Evolutionary conservation across 2,888 invertebrate species (phyloP), one percentile per base, ranked within the genome.

Genomic region (Polydrusus tereticollis): DNA sequence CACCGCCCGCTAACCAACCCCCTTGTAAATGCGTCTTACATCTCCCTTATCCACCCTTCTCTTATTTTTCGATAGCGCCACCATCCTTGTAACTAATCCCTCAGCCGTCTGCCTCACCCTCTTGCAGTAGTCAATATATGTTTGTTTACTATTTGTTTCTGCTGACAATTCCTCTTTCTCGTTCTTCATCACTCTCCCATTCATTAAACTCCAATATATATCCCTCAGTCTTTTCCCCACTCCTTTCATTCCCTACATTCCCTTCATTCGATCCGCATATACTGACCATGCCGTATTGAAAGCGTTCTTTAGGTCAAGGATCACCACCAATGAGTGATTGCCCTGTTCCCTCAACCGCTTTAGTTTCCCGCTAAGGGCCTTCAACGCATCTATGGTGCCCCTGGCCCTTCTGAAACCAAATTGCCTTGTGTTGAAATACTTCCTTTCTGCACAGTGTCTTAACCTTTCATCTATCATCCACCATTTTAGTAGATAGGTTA

Each of bases 391-490:
- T 7, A 79, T 47, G 0, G 81, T 80, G 5, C 78, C 68, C 55
- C 67, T 74, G 0, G 80, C 78, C 38, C 75, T 77, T 5, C 81
- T 63, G 57, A 82, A 77, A 0, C 77, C 77, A 64, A 45, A 77
- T 43, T 76, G 76, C 2, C 72, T 63, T 0, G 75, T 74, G 16
- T 41, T 71, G 16, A 79, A 64, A 21, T 64, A 67, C 3, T 75
- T 76, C 23, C 58, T 70, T 43, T 73, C 75, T 2, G 79, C 38
- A 21, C 72, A 69, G 43, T 69, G 55, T n/a, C 62, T 43, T 26
- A 83, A 55, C 57, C 81, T 76, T n/a, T 59, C 65, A 38, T 74
- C 75, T 29, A 81, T n/a, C n/a, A n/a, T n/a, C n/a, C n/a, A n/a
- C n/a, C n/a, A n/a, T n/a, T n/a, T n/a, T n/a, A n/a, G n/a, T n/a